phyloP scores from a whole-genome alignment of 2,888 invertebrate genomes.

The Drosophila robusta region DNA sequence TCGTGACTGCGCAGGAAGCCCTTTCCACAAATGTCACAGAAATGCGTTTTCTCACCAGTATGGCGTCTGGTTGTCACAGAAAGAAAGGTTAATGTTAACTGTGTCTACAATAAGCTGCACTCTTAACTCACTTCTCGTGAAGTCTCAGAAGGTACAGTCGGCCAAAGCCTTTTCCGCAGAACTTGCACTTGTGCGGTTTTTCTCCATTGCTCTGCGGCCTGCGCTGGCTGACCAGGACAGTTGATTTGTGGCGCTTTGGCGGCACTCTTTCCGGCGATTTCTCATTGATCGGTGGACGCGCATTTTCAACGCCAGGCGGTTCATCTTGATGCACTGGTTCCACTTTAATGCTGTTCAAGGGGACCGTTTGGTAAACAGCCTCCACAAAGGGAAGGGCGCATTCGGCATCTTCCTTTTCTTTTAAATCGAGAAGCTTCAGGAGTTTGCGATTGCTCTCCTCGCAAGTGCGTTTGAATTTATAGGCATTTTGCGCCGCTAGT shows the following conservation, averaged over 20 bases:
- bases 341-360: conserved; percentile 25
- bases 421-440: conserved; percentile 48
- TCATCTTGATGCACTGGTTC: conserved; percentile 17
- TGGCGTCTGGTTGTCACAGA: conserved; percentile 51
- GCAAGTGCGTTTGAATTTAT: conserved; percentile 77
- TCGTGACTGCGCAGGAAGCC: conserved; percentile 86
- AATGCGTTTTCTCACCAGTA: conserved; percentile 86
- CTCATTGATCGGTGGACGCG: neutral
- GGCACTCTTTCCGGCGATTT: neutral
- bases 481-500: conserved; percentile 70
- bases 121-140: conserved; percentile 85
- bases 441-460: conserved; percentile 68
- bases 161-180: conserved; percentile 86
- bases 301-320: neutral
- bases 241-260: conserved; percentile 81
- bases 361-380: conserved; percentile 25
- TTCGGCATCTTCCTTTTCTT: conserved; percentile 80
- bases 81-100: conserved; percentile 8
- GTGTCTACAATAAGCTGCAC: neutral
- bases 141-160: conserved; percentile 86
- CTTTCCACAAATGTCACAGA: conserved; percentile 85
- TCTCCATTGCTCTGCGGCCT: conserved; percentile 86
- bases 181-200: conserved; percentile 87
- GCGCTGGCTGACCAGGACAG: conserved; percentile 85
- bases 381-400: conserved; percentile 30